Percentiles rank a stretch among this genome's conserved stretches.
Conservation (phyloP, 2,113 vertebrate genomes). For the Oreochromis niloticus region DNA sequence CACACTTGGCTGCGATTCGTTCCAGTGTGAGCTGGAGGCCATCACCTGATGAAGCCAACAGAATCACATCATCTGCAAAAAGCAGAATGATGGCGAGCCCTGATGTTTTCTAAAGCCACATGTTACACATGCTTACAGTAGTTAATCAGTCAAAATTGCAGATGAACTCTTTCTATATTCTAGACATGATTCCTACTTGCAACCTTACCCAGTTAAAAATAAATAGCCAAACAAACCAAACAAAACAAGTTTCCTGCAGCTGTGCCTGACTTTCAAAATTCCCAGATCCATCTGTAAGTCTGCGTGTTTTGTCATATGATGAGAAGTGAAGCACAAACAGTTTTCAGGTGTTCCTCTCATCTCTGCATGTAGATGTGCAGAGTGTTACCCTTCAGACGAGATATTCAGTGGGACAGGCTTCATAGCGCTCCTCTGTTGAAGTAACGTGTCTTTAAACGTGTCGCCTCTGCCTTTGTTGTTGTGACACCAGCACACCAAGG, state of each 20-base stretch:
- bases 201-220: slow-evolving; percentile 6
- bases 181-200: neutral
- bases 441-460: slow-evolving; percentile 11
- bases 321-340: slow-evolving; percentile 14
- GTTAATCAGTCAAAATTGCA: neutral
- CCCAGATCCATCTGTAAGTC: neutral
- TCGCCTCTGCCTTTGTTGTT: neutral
- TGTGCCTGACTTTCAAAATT: neutral
- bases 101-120: neutral
- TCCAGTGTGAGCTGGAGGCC: no score
- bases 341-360: neutral
- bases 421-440: neutral
- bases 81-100: neutral
- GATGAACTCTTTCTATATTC: neutral
- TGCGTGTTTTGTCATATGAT: slow-evolving; percentile 9
- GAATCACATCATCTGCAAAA: neutral
- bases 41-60: no score
- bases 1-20: no score
- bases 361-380: neutral
- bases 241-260: neutral
- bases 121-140: neutral
- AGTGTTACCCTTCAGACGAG: slow-evolving; percentile 31
- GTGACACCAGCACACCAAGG: neutral
- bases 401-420: neutral
- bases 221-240: neutral